Base-by-base conservation (phyloP, 2,113 vertebrate species). In the Mormoops blainvillei region DNA sequence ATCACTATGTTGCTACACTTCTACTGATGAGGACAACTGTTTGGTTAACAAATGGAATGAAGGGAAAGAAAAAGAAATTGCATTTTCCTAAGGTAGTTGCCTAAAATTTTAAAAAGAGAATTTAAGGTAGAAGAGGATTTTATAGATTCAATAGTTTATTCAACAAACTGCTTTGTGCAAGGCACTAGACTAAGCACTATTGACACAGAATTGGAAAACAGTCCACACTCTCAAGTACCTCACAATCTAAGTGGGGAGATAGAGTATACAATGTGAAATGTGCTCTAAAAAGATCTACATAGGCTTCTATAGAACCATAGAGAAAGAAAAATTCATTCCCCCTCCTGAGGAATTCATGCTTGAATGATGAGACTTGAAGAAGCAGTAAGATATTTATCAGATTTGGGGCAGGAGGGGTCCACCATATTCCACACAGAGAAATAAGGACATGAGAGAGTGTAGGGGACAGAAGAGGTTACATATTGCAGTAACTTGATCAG, bases 71-170 rank as follows among this genome's bases (percentile, higher is more conserved):
- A 65, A n/a, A 74, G 16, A 14, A 77, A 92, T 52, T 88, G 2
- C n/a, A 86, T 94, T 93, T 91, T 93, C 28, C 52, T 73, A 65
- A 93, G 61, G 61, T 87, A 83, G 56, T 94, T 92, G 43, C 45
- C 28, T 50, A 74, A 45, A 31, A 48, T 73, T 87, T 93, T 67
- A n/a, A 52, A 65, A 94, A 65, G n/a, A 86, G 31, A 89, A 63
- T 22, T 87, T 45, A 90, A 92, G 20, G 52, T 50, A 58, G 65
- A 87, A 87, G n/a, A 43, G 0, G 7, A 91, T 38, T 85, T 88
- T 74, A 95, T 85, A 76, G 16, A 82, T 56, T 86, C 65, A 89
- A 14, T 73, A 54, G 52, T 86, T 36, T 48, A 86, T 86, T 77
- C 28, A 67, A 22, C 70, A 91, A 63, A 70, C 33, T 78, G 28